Evolutionary conservation across 2,888 invertebrate species (phyloP).

Genomic region (Agrochola circellaris): DNA sequence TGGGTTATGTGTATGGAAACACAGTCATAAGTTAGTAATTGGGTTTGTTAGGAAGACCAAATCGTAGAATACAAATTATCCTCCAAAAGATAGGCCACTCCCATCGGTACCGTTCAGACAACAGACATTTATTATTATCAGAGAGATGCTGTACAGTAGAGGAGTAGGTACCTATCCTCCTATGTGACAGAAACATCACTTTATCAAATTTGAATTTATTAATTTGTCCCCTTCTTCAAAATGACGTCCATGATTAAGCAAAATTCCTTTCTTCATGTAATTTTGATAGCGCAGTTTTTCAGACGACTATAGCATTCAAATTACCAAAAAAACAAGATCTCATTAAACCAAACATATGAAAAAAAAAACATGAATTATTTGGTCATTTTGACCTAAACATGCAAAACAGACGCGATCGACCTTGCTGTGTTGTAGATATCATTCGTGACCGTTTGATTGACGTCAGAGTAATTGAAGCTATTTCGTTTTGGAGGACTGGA

Average conservation of each 20-base stretch:
- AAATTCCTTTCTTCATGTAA: not conserved
- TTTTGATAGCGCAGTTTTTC: not conserved
- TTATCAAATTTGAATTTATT: not conserved
- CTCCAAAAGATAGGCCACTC: not conserved
- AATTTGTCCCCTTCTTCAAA: not conserved
- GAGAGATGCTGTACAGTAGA: not conserved
- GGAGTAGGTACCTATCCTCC: not conserved
- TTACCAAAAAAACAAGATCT: not conserved
- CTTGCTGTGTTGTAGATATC: conserved; percentile 64
- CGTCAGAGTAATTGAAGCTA: conserved; percentile 40
- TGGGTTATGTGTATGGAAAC: not conserved
- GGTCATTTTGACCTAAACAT: conserved; percentile 31
- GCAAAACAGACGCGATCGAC: conserved; percentile 45
- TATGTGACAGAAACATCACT: not conserved
- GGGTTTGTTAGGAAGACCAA: not conserved
- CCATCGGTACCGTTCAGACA: not conserved
- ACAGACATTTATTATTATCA: not conserved
- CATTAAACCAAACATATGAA: not conserved
- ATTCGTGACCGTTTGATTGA: conserved; percentile 52
- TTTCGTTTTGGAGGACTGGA: conserved; percentile 9
- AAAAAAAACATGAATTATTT: conserved; percentile 9
- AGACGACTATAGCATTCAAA: not conserved
- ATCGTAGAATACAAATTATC: not conserved
- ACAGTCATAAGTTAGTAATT: not conserved
- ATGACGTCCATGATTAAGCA: not conserved